Evolutionary conservation across 2,113 vertebrate genomes (phyloP).

Genomic region (Notarius quadriscutis): DNA sequence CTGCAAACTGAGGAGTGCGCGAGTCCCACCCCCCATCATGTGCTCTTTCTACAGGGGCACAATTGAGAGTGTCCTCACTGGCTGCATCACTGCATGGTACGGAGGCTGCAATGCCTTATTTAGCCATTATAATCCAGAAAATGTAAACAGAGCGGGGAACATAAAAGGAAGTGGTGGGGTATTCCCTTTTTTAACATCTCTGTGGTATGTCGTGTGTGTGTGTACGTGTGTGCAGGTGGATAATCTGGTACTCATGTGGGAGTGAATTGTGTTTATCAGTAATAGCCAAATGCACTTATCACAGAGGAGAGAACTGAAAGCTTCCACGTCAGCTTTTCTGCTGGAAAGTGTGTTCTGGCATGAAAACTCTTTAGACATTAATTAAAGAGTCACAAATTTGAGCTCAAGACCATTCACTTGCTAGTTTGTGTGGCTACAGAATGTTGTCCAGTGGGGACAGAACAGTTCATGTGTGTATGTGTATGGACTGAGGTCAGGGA

Average conservation of each 20-base stretch:
- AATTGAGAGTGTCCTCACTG: too few relatives aligned
- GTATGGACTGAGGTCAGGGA: background rate
- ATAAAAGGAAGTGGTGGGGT: background rate
- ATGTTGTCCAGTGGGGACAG: slow-evolving; percentile 34
- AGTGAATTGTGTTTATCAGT: slow-evolving; percentile 53
- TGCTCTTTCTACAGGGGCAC: too few relatives aligned
- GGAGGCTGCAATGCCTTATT: too few relatives aligned
- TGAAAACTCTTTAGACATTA: slow-evolving; percentile 10
- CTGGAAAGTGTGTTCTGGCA: background rate
- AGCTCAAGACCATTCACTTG: slow-evolving; percentile 44
- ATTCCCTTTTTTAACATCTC: background rate
- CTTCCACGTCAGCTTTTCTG: slow-evolving; percentile 16
- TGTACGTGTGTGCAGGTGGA: background rate
- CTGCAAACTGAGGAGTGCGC: too few relatives aligned
- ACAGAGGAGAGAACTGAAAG: slow-evolving; percentile 9
- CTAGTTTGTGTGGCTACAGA: slow-evolving; percentile 33
- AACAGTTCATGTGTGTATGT: background rate
- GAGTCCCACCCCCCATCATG: too few relatives aligned
- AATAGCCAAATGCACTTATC: slow-evolving; percentile 35
- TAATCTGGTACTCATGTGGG: slow-evolving; percentile 42
- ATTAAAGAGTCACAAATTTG: slow-evolving; percentile 30
- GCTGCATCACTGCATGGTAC: too few relatives aligned
- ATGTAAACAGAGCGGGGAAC: too few relatives aligned
- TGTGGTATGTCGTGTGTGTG: background rate
- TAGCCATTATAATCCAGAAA: too few relatives aligned